Evolutionary conservation across 2,888 invertebrate genomes (phyloP), one percentile per base, ranked within the genome.

Genomic region (Desoria tigrina): DNA sequence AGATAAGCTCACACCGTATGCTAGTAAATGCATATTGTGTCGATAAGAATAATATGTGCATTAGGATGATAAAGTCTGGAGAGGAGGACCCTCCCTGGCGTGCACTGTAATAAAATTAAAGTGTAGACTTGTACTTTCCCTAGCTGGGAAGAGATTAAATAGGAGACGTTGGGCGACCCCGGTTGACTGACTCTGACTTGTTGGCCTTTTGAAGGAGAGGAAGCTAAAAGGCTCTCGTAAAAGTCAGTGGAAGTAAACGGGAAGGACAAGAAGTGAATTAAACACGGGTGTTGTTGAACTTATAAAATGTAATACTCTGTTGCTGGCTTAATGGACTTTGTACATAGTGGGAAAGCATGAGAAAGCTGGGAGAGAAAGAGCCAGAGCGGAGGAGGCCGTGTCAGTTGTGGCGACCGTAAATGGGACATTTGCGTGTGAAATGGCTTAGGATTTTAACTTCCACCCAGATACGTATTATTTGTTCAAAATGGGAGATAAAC

Each of bases 391-490:
- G 27, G 14, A 2, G 26, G 58, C 18, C 18, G 26, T 45, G 49
- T 58, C 58, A n/a, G 42, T 58, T 45, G 58, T 49, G 42, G 45
- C 27, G 58, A 58, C 58, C 18, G n/a, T 68, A 70, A 70, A 74
- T 74, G 71, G 70, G 72, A 72, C 66, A 67, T 74, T 74, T 74
- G 74, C 74, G 72, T 74, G 74, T 69, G 71, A 66, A 74, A 69
- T 60, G 67, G 65, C 69, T 70, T 67, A 68, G 42, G 57, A 57
- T 57, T 57, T 57, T 57, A 24, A 57, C 51, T 27, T 32, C 32
- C 32, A 32, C 32, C 32, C 32, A 32, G 32, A 32, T 32, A 32
- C 32, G 32, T 32, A 32, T 32, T 21, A 32, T 23, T 24, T 23
- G 39, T 58, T 9, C 24, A 39, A 27, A 49, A 58, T 58, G 58